Conservation (phyloP, 2,888 invertebrate species). For the Fragum fragum region DNA sequence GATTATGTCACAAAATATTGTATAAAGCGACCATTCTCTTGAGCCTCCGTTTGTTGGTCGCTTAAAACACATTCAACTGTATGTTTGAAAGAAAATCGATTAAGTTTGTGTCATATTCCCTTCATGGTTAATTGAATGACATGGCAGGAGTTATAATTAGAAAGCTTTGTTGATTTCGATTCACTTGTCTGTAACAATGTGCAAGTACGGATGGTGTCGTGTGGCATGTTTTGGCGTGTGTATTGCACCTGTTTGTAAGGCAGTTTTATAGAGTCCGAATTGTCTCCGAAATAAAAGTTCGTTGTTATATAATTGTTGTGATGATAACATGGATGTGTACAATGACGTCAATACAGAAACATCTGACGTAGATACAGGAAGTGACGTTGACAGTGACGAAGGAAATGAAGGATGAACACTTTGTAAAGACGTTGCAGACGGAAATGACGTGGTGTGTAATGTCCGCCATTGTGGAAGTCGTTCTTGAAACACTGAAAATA, state of each 20-base stretch:
- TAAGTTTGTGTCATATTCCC: neutral
- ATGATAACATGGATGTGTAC: constrained; percentile 62
- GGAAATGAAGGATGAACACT: constrained; percentile 54
- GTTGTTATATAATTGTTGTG: constrained; percentile 62
- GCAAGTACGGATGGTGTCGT: constrained; percentile 64
- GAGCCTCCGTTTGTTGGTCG: no score
- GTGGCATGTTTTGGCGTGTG: constrained; percentile 49
- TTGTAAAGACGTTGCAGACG: constrained; percentile 15
- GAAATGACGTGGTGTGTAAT: constrained; percentile 35
- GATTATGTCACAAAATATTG: no score
- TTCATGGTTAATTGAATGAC: neutral
- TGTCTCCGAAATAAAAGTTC: constrained; percentile 65
- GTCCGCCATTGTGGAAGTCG: constrained; percentile 38
- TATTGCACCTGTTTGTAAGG: constrained; percentile 31
- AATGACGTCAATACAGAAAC: constrained; percentile 57
- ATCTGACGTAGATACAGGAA: constrained; percentile 53
- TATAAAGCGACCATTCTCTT: no score
- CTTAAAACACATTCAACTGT: no score
- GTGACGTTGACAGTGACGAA: constrained; percentile 53
- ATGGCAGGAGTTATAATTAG: neutral
- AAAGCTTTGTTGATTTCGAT: neutral
- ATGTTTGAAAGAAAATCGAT: neutral
- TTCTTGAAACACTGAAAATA: constrained; percentile 44
- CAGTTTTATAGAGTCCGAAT: constrained; percentile 46
- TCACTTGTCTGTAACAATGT: constrained; percentile 44